Evolutionary conservation across 2,797 vertebrate species (phyloP), one percentile per base, ranked within the genome.

Genomic region (Oreochromis mossambicus): DNA sequence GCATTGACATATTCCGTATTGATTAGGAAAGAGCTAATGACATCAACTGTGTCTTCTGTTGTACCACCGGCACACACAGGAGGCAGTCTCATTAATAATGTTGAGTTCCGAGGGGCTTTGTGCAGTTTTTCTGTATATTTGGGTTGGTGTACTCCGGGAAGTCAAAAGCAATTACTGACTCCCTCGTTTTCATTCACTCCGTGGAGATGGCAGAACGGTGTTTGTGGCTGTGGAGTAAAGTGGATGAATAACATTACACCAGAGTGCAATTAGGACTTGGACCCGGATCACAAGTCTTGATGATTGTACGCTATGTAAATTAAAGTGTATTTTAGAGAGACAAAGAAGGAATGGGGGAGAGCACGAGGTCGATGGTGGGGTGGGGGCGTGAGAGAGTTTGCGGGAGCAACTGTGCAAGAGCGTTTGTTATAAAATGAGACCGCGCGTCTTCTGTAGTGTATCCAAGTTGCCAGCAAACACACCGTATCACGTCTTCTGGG

Each of bases 51-150:
- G 79, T 82, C 85, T 83, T 87, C 66, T 90, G 85, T 93, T 90
- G 88, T 88, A 86, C 91, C 63, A 63, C 89, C 51, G 83, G 83
- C 85, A 78, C 92, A 91, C 94, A 90, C 89, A 89, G 86, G 88
- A 91, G 88, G 92, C 90, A 77, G 86, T 89, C 94, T 95, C 92
- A 94, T 95, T 95, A 94, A 93, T 92, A 83, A 77, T 80, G 84
- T 84, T 86, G 17, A 2, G 50, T 83, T 81, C 36, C 34, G 51
- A 85, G 81, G 79, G 46, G 83, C 11, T 63, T 68, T 83, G 84
- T 82, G 87, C 46, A 19, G 80, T 88, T 87, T 84, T 75, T 90
- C 85, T 83, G 52, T 77, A 86, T 88, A 81, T 91, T 89, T 87
- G 84, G 17, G 77, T 82, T 75, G 83, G 32, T 61, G 82, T 61